phyloP scores from a whole-genome alignment of 2,113 vertebrate species.

The Thryonomys swinderianus region DNA sequence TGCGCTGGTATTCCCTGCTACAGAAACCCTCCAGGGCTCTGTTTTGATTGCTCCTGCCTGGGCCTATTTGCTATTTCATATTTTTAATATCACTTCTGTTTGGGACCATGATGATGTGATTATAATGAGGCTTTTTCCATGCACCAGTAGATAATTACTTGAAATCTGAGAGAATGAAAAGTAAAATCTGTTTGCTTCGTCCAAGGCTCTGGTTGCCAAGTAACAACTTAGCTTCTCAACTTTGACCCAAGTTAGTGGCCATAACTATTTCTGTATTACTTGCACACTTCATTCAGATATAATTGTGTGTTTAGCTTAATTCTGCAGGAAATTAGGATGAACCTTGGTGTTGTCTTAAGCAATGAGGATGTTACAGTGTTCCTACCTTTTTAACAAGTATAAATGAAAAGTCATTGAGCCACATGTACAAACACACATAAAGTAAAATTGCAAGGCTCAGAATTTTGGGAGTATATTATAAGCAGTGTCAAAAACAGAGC shows the following conservation, averaged over 20 bases:
- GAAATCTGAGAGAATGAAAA: constrained; percentile 24
- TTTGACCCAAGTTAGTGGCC: constrained; percentile 5
- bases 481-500: background rate
- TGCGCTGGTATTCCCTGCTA: background rate
- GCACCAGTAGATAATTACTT: constrained; percentile 37
- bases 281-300: background rate
- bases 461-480: background rate
- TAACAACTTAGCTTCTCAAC: constrained; percentile 33
- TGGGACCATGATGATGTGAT: constrained; percentile 33
- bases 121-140: constrained; percentile 36
- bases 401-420: background rate
- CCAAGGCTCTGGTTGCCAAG: constrained; percentile 30
- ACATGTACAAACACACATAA: background rate
- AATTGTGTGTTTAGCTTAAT: background rate
- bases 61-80: constrained; percentile 42
- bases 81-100: constrained; percentile 54
- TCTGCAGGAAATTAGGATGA: background rate
- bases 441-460: background rate
- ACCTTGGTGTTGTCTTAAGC: background rate
- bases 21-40: constrained; percentile 17
- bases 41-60: background rate
- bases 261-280: background rate
- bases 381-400: constrained; percentile 10
- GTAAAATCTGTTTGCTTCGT: constrained; percentile 55
- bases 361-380: background rate